These are phyloP conservation scores for Pardalotus punctatus DNA, from an alignment of 2,113 vertebrate genomes.

Conservation along the genomic window DNA sequence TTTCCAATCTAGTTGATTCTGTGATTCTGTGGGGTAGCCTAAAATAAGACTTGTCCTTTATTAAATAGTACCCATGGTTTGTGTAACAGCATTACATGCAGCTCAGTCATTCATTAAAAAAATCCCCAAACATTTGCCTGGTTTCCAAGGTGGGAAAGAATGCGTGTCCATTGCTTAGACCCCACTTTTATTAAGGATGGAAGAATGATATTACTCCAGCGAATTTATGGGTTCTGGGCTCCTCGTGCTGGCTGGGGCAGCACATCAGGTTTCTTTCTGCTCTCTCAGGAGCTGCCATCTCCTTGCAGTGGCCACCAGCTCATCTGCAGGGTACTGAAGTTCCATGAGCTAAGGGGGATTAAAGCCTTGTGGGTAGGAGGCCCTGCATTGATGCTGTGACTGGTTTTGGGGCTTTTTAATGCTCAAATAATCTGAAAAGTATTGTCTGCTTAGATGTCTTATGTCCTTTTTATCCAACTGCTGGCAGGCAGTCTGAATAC, in stretches of 20 bases:
- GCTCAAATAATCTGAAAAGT: background rate
- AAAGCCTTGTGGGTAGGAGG: background rate
- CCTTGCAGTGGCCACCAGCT: background rate
- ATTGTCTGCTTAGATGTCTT: background rate
- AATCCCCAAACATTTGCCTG: background rate
- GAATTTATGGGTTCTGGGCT: background rate
- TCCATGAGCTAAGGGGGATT: rapidly evolving
- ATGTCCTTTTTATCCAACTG: background rate
- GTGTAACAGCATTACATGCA: background rate
- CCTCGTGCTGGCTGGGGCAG: background rate
- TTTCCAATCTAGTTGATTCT: background rate
- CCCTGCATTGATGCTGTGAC: background rate
- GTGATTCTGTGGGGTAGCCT: background rate
- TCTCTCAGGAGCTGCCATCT: background rate
- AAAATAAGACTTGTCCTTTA: background rate
- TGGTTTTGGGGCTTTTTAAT: background rate
- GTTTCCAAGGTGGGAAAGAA: background rate
- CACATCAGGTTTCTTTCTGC: rapidly evolving
- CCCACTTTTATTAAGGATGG: background rate
- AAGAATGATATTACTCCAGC: background rate
- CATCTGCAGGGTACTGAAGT: too few relatives aligned
- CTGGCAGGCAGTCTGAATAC: background rate
- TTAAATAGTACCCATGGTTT: background rate
- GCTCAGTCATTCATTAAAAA: background rate
- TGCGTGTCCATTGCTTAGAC: rapidly evolving